phyloP scores from a whole-genome alignment of 1,140 invertebrate species.

The Drosophila mauritiana region DNA sequence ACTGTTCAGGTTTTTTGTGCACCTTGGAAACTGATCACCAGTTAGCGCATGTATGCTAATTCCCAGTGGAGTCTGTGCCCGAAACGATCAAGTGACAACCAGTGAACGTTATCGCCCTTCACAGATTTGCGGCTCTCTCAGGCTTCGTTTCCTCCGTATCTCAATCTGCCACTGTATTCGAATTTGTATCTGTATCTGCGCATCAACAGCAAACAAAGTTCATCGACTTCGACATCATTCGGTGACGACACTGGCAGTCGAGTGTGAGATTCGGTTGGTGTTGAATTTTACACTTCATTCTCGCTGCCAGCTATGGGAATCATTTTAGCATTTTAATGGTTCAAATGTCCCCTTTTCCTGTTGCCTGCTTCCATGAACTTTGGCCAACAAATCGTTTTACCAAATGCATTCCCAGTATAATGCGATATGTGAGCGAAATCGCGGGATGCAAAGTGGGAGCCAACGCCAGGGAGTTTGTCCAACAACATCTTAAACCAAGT shows the following conservation, averaged over 20 bases:
- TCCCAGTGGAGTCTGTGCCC: slow-evolving; percentile 24
- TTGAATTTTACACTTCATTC: slow-evolving; percentile 53
- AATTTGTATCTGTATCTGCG: slow-evolving; percentile 24
- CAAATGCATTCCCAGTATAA: slow-evolving; percentile 48
- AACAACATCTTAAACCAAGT: slow-evolving; percentile 80
- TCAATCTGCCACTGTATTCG: slow-evolving; percentile 7
- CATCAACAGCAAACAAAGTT: slow-evolving; percentile 45
- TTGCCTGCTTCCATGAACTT: slow-evolving; percentile 17
- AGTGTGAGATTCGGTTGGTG: slow-evolving; percentile 59
- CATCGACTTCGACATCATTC: slow-evolving; percentile 70
- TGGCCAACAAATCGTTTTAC: slow-evolving; percentile 47
- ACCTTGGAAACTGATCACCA: slow-evolving; percentile 14
- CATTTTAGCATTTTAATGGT: slow-evolving; percentile 53
- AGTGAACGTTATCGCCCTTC: slow-evolving; percentile 45
- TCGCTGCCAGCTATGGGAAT: slow-evolving; percentile 11
- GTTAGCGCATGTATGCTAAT: slow-evolving; percentile 70
- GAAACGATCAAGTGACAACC: slow-evolving; percentile 44
- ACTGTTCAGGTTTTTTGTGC: not conserved
- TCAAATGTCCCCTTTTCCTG: slow-evolving; percentile 27
- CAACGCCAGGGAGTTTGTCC: slow-evolving; percentile 25
- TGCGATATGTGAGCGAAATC: slow-evolving; percentile 35
- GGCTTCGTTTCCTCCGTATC: slow-evolving; percentile 8
- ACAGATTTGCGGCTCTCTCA: slow-evolving; percentile 12
- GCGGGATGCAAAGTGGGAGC: not conserved
- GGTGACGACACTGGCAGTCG: slow-evolving; percentile 40